Evolutionary conservation across 2,113 vertebrate genomes (phyloP), one percentile per base, ranked within the genome.

Genomic region (Muscicapa adusta): DNA sequence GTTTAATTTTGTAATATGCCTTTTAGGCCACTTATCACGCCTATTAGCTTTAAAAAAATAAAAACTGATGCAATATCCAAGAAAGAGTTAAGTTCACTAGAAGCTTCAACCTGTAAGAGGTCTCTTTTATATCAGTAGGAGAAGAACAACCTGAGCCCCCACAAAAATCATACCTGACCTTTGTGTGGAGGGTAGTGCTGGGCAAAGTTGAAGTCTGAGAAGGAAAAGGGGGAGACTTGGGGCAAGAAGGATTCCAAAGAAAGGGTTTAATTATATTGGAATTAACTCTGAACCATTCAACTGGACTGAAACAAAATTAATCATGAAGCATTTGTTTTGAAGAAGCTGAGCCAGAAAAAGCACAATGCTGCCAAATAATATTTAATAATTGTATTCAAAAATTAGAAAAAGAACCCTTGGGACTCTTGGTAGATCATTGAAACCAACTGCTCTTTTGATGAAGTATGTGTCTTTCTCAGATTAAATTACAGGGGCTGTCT

Each of bases 341-440:
- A 93, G 90, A 91, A 92, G 25, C 58, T 56, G 88, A 97, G 96
- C 96, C 96, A 97, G 95, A 93, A 95, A 97, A 97, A 97, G 88
- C 94, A 97, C 40, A 88, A 80, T 94, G 43, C 94, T 97, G 95
- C 96, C 97, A 97, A 96, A 96, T 91, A 94, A 93, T 96, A 92
- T 95, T 96, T 96, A 96, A 95, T 95, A 92, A 93, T 92, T 85
- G 53, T 85, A 95, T 95, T 95, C 61, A 95, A 91, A 92, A 95
- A 89, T 92, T 83, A 91, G 71, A 78, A 91, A 96, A 94, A 83
- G 42, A 74, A 89, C 15, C 94, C 78, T 63, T 91, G 94, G 91
- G 95, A 96, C 65, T 71, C 74, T 74, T 85, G 47, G 73, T n/a
- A 88, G 68, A 93, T 96, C 93, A 95, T 79, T 96, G 93, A 96